These are phyloP conservation scores for Lipophrys pholis DNA, from an alignment of 2,113 vertebrate genomes.

Conservation along the genomic window DNA sequence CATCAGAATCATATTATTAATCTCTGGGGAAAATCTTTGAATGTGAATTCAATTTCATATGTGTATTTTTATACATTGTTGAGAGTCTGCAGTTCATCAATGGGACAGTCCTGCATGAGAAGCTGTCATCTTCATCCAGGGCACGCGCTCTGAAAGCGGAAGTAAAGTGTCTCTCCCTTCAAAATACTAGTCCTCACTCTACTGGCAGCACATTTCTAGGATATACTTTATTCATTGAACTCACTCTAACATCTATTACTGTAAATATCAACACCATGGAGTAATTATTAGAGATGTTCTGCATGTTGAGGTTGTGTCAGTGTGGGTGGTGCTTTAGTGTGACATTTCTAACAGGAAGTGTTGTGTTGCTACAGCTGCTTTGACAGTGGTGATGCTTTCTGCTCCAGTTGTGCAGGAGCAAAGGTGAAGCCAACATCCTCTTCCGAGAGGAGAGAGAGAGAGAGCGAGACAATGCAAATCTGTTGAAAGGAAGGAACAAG, in stretches of 20 bases:
- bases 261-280: no score
- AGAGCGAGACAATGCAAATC: constrained; percentile 18
- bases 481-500: constrained; percentile 33
- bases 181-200: no score
- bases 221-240: no score
- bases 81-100: constrained; percentile 4
- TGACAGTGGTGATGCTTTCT: constrained; percentile 3
- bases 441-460: background rate
- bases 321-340: no score
- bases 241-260: no score
- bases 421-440: constrained; percentile 55
- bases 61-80: background rate
- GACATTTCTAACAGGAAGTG: constrained; percentile 8
- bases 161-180: no score
- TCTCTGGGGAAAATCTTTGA: no score
- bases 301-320: no score
- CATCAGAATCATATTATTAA: background rate
- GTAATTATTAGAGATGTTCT: no score
- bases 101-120: constrained; percentile 31
- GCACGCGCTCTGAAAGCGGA: no score
- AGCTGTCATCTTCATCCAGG: background rate
- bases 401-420: constrained; percentile 40
- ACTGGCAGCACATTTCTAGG: no score
- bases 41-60: background rate
- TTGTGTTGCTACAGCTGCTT: fast-evolving